These are phyloP conservation scores for Platycercus adscitus DNA, from an alignment of 2,113 vertebrate genomes.

Conservation along the genomic window DNA sequence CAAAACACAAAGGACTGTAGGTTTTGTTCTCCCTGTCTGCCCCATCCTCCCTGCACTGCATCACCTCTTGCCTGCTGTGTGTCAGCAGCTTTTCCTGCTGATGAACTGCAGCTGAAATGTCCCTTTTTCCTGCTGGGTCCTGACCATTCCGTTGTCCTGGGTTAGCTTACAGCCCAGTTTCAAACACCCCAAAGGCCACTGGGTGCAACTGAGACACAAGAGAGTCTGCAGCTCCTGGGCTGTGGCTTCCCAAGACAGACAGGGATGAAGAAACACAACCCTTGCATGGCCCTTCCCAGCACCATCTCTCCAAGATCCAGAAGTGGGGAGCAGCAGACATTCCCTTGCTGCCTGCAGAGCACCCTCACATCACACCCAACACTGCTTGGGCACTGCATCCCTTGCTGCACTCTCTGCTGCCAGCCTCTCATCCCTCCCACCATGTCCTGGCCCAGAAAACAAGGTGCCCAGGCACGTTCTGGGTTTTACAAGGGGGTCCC, in stretches of 20 bases:
- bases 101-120: neutral
- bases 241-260: accelerated
- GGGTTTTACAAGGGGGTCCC: neutral
- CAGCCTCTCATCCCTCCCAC: accelerated
- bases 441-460: neutral
- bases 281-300: neutral
- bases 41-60: neutral
- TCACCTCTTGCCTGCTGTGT: neutral
- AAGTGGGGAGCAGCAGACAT: neutral
- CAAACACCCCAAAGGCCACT: neutral
- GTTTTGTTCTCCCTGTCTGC: neutral
- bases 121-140: neutral
- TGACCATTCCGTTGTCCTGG: neutral
- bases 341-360: neutral
- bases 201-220: neutral
- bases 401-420: accelerated
- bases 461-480: neutral
- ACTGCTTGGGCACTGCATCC: neutral
- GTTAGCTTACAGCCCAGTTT: neutral
- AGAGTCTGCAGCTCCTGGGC: neutral
- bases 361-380: neutral
- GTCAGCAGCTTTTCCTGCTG: neutral
- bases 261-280: neutral
- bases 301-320: neutral
- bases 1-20: neutral